Evolutionary conservation across 2,797 vertebrate species (phyloP), one percentile per base, ranked within the genome.

Genomic region (Echiichthys vipera): DNA sequence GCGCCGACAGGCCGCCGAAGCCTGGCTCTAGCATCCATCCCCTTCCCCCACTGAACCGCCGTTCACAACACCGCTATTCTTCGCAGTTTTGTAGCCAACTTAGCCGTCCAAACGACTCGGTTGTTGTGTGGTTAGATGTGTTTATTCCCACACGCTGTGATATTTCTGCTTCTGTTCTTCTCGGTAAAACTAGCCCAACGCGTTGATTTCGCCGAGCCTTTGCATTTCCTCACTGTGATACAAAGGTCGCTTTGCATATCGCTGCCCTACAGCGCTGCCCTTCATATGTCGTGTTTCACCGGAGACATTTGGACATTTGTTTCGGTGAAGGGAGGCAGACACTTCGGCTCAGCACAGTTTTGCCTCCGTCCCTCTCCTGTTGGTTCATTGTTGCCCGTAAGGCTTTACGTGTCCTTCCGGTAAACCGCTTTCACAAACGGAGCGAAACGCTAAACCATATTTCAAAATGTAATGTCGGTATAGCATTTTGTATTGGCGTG

Each of bases 1-100:
- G 54, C 50, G n/a, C 24, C 71, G 81, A 71, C 88, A 86, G 88
- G 88, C 88, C 91, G 86, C 77, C 77, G 74, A 47, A 89, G 84
- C 88, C 85, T 80, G 74, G 74, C 73, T 71, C 27, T 71, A 84
- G 71, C 85, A 81, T 85, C 84, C 75, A 65, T 69, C 59, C 84
- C 89, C 83, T 88, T 78, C 89, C 90, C 91, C 91, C 86, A 85
- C 75, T 1, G n/a, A 62, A 0, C 72, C 51, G 59, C 74, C 51
- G 68, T 5, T 34, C 49, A 65, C 65, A 61, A 18, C 58, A 2
- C 66, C 0, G 74, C 73, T 42, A 42, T 80, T 78, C 70, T 84
- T 59, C 32, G 6, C 66, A 3, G 54, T 29, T 69, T 37, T 36
- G 18, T 37, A 7, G 32, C 10, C 45, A 46, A 20, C 17, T 42